These are phyloP conservation scores for Drosophila tropicalis DNA, from an alignment of 1,140 invertebrate genomes.

Conservation along the genomic window DNA sequence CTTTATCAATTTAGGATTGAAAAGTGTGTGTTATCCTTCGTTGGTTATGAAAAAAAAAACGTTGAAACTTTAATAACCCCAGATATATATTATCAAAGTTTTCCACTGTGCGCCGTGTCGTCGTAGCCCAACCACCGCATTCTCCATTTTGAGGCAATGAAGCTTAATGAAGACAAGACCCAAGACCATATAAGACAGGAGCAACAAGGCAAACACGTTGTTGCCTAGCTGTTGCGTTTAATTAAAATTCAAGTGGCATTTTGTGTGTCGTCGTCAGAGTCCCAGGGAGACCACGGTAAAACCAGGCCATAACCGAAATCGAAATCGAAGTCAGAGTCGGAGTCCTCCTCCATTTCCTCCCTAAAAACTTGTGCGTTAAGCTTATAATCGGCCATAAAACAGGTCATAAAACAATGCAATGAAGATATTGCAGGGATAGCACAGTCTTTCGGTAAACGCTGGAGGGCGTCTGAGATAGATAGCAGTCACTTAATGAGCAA, in stretches of 20 bases:
- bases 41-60: too few relatives aligned
- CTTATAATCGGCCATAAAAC: conserved; percentile 80
- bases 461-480: background rate
- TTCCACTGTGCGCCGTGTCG: conserved; percentile 5
- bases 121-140: conserved; percentile 60
- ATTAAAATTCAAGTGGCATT: conserved; percentile 82
- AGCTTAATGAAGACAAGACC: too few relatives aligned
- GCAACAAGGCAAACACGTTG: conserved; percentile 18
- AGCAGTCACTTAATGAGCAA: conserved; percentile 48
- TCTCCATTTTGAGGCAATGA: conserved; percentile 75
- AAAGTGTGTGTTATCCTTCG: too few relatives aligned
- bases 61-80: too few relatives aligned
- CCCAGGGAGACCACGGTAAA: background rate
- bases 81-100: too few relatives aligned
- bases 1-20: too few relatives aligned
- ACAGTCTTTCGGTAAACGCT: conserved; percentile 40
- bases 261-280: conserved; percentile 63
- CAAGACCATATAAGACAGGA: conserved; percentile 20
- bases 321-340: background rate
- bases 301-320: background rate
- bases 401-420: conserved; percentile 73
- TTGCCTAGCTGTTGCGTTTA: conserved; percentile 75
- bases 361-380: conserved; percentile 70
- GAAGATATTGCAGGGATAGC: conserved; percentile 26
- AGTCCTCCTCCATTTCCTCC: conserved; percentile 11